Evolutionary conservation across 2,888 invertebrate genomes (phyloP).

Genomic region (Marasmarcha lunaedactyla): DNA sequence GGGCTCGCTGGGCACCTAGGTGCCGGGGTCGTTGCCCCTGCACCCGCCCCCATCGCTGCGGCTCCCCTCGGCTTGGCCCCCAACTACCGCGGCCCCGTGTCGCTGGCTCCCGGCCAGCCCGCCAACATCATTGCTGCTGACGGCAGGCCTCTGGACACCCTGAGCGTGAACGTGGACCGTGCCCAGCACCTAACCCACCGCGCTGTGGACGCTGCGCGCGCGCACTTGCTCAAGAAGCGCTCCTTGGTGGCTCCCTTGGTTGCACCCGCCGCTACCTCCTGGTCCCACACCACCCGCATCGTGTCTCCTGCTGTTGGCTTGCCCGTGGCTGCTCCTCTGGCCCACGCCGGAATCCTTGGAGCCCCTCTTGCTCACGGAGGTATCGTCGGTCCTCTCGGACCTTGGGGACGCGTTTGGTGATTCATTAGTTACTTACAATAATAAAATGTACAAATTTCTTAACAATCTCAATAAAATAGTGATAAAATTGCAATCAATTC

Average conservation of each 20-base stretch:
- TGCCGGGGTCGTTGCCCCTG: constrained; percentile 11
- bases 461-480: too few species aligned
- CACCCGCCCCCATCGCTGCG: constrained; percentile 18
- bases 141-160: constrained; percentile 58
- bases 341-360: constrained; percentile 15
- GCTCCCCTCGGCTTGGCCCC: constrained; percentile 29
- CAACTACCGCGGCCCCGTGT: constrained; percentile 57
- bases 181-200: constrained; percentile 49
- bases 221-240: constrained; percentile 34
- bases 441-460: too few species aligned
- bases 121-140: constrained; percentile 54
- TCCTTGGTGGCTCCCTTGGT: constrained; percentile 22
- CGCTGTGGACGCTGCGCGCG: constrained; percentile 30
- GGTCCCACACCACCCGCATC: constrained; percentile 16
- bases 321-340: constrained; percentile 13
- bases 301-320: constrained; percentile 2
- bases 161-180: constrained; percentile 57
- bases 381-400: constrained; percentile 12
- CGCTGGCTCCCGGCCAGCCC: constrained; percentile 54
- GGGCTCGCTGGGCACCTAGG: not conserved
- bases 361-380: constrained; percentile 16
- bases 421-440: not conserved
- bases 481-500: too few species aligned
- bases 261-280: constrained; percentile 19
- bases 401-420: constrained; percentile 11